phyloP scores from a whole-genome alignment of 2,888 invertebrate genomes.

The Cremastinae sp. region DNA sequence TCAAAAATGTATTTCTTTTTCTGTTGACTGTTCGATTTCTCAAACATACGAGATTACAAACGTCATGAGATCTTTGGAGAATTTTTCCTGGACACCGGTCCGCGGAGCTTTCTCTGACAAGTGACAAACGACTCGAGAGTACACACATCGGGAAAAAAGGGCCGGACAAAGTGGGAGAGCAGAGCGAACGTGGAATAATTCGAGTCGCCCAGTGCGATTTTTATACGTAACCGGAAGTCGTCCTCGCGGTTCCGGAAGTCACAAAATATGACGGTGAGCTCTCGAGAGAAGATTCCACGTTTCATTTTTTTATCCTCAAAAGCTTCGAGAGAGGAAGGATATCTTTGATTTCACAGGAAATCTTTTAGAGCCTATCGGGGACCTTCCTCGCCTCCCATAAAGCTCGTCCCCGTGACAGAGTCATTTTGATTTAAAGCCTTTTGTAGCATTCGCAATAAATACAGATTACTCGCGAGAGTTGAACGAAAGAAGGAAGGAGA shows the following conservation, averaged over 20 bases:
- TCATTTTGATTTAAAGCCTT: not conserved
- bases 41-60: not conserved
- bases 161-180: conserved; percentile 22
- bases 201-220: not conserved
- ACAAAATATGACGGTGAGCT: not conserved
- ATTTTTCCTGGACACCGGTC: conserved; percentile 21
- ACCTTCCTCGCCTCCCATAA: no score
- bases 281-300: no score
- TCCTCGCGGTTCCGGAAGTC: not conserved
- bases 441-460: no score
- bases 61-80: conserved; percentile 12
- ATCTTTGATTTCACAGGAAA: no score
- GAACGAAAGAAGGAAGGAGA: not conserved
- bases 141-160: conserved; percentile 31
- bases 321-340: no score
- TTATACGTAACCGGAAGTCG: not conserved
- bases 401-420: no score
- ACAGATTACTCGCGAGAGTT: not conserved
- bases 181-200: conserved; percentile 39
- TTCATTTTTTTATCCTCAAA: no score
- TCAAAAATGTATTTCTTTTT: no score
- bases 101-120: conserved; percentile 45
- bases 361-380: no score
- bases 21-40: not conserved
- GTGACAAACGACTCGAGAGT: conserved; percentile 63